Evolutionary conservation across 2,888 invertebrate genomes (phyloP), one percentile per base, ranked within the genome.

Genomic region (Cybosia mesomella): DNA sequence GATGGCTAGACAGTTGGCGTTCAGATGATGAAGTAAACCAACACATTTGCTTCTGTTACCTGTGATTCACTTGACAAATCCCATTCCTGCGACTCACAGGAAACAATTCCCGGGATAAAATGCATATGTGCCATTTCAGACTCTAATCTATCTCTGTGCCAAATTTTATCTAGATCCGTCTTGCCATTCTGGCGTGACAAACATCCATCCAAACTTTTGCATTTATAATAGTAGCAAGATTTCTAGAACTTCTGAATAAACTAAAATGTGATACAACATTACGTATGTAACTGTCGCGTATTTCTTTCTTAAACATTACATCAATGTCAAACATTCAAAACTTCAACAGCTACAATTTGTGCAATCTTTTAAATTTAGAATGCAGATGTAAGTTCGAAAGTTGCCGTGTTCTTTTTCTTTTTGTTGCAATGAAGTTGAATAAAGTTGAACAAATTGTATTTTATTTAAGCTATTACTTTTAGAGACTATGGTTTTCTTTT

Each of bases 331-430:
- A 65, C 68, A 69, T 70, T 32, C 66, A 68, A 70, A 76, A n/a
- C 24, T 43, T 34, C 15, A 49, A 67, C 57, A 53, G 59, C 64
- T 68, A 66, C 77, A 74, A 68, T 72, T 76, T 72, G 72, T 80
- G 36, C 18, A 59, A 55, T n/a, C 65, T 66, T 76, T 69, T 63
- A 68, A 74, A 76, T 21, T 74, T 79, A 2, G 34, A 5, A 79
- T 9, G 49, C n/a, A 49, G 49, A 49, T 49, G 49, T 49, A n/a
- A 49, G 49, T 49, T 49, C n/a, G 49, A 49, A 49, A 2, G 49
- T n/a, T 18, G 49, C n/a, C 49, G 9, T 49, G 18, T n/a, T 49
- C 15, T 58, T 59, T 65, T 64, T 43, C n/a, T 34, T 58, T 65
- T 21, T 5, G 21, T 18, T 22, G 18, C 13, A 65, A 65, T 7